phyloP scores from a whole-genome alignment of 2,113 vertebrate genomes.

The Varanus salvator region DNA sequence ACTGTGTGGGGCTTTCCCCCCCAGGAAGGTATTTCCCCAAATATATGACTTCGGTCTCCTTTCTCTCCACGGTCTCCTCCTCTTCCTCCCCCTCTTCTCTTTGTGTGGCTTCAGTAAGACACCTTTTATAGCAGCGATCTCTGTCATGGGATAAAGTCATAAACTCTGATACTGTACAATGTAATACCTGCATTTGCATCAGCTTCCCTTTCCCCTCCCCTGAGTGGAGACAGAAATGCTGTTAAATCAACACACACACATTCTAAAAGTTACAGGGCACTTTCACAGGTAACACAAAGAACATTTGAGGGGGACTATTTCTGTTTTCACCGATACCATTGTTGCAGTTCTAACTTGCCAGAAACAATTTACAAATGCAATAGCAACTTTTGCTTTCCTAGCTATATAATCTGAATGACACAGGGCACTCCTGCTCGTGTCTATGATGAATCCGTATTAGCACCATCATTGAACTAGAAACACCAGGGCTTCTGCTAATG shows the following conservation, averaged over 20 bases:
- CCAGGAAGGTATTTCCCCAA: slow-evolving; percentile 16
- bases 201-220: neutral
- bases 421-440: neutral
- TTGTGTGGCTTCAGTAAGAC: slow-evolving; percentile 1
- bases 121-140: neutral
- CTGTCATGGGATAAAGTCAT: neutral
- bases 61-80: slow-evolving; percentile 1
- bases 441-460: neutral
- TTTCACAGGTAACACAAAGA: neutral
- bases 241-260: neutral
- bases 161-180: neutral
- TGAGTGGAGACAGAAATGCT: neutral
- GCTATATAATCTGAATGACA: neutral
- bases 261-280: neutral
- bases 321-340: neutral
- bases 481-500: neutral
- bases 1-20: slow-evolving; percentile 43
- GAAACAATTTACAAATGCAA: neutral
- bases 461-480: neutral
- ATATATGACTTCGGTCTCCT: neutral
- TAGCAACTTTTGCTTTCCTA: neutral
- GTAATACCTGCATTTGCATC: neutral
- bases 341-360: neutral
- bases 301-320: neutral
- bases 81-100: neutral